Evolutionary conservation across 37 sponge, comb jelly and placozoan genomes (phyloP).

Genomic region (Geodia barretti): DNA sequence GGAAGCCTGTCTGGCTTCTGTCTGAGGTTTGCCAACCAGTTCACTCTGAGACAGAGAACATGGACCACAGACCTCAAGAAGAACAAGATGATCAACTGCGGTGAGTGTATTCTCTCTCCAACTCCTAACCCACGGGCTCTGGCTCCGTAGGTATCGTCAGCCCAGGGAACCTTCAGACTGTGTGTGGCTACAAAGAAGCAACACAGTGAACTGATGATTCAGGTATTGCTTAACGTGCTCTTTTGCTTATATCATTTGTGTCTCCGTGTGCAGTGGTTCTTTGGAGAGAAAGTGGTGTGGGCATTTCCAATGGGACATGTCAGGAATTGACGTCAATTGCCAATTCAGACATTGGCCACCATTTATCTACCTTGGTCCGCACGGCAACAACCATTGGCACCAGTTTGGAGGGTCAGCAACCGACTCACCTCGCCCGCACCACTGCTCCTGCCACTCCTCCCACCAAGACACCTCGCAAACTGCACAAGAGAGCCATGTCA

Average conservation of each 20-base stretch:
- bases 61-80: constrained; percentile 66
- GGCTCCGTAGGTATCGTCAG: constrained; percentile 30
- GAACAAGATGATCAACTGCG: constrained; percentile 55
- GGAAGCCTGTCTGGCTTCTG: constrained; percentile 70
- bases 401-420: constrained; percentile 34
- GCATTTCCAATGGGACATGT: constrained; percentile 71
- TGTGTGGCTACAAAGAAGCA: constrained; percentile 49
- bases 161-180: constrained; percentile 48
- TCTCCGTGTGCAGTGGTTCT: too few relatives aligned
- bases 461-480: neutral
- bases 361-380: constrained; percentile 64
- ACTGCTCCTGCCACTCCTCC: neutral
- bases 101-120: constrained; percentile 8
- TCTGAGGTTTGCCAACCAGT: constrained; percentile 71
- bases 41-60: constrained; percentile 57
- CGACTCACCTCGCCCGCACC: neutral
- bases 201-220: constrained; percentile 7
- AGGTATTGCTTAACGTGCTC: constrained; percentile 13
- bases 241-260: neutral
- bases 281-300: constrained; percentile 45
- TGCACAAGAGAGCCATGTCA: constrained; percentile 14
- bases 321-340: constrained; percentile 73
- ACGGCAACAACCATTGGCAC: constrained; percentile 67
- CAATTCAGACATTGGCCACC: constrained; percentile 72
- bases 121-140: constrained; percentile 30